These are phyloP conservation scores for Scotopteryx bipunctaria DNA, from an alignment of 2,888 invertebrate genomes.

Conservation along the genomic window DNA sequence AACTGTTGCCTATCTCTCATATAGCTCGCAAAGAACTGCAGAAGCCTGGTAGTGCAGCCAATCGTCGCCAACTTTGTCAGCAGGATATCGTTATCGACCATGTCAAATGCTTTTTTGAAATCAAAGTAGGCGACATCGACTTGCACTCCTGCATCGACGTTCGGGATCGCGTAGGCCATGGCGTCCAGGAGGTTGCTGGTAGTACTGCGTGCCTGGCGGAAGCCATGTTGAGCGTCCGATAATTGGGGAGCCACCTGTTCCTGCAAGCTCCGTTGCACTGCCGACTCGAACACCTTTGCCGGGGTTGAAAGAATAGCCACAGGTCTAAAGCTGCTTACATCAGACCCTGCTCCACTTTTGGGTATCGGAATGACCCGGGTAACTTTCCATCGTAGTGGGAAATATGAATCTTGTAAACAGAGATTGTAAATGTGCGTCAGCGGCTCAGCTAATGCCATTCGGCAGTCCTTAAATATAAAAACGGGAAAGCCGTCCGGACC, in stretches of 20 bases:
- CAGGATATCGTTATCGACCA: too few relatives aligned
- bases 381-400: background rate
- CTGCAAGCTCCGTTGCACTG: background rate
- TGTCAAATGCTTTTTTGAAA: too few relatives aligned
- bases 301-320: background rate
- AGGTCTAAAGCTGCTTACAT: background rate
- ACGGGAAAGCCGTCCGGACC: background rate
- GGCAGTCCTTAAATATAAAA: background rate
- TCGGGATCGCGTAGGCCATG: too few relatives aligned
- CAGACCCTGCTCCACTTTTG: background rate
- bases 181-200: too few relatives aligned
- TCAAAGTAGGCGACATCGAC: too few relatives aligned
- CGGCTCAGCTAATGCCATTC: background rate
- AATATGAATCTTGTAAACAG: background rate
- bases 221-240: background rate
- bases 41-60: too few relatives aligned
- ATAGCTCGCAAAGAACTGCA: too few relatives aligned
- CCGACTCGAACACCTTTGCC: slow-evolving; percentile 17
- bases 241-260: background rate
- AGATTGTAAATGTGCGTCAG: background rate
- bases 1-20: too few relatives aligned
- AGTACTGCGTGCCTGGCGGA: background rate
- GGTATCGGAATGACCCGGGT: background rate
- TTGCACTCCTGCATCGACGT: too few relatives aligned
- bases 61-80: too few relatives aligned